Evolutionary conservation across 2,797 vertebrate species (phyloP).

Genomic region (Periparus ater): DNA sequence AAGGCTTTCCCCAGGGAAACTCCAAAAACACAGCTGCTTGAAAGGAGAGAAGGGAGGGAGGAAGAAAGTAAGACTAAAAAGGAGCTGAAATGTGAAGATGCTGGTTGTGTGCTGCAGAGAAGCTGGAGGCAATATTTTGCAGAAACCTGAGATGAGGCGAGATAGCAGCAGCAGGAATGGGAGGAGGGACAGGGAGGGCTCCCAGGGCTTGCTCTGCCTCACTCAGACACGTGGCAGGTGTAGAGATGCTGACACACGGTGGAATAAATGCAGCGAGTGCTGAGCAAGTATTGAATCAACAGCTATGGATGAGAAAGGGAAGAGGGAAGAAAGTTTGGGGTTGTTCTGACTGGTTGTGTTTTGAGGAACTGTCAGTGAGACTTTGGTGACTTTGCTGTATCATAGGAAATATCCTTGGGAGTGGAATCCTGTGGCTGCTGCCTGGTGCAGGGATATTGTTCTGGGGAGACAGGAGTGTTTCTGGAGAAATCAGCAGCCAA

Average conservation of each 20-base stretch:
- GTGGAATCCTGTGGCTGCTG: not conserved
- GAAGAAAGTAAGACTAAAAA: not conserved
- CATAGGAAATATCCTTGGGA: not conserved
- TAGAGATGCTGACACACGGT: not conserved
- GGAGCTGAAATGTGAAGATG: not conserved
- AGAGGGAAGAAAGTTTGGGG: not conserved
- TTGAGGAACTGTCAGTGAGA: not conserved
- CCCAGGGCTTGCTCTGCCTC: not conserved
- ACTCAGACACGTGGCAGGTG: not conserved
- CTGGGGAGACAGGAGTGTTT: not conserved
- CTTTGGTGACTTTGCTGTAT: not conserved
- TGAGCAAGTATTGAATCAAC: not conserved
- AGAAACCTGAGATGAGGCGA: not conserved
- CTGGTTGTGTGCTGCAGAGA: not conserved
- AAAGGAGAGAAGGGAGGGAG: not conserved
- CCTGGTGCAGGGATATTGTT: too few species aligned
- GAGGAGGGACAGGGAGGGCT: not conserved
- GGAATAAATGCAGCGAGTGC: not conserved
- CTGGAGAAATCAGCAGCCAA: not conserved
- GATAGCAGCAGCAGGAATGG: not conserved
- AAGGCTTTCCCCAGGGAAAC: constrained; percentile 59
- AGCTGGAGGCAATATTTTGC: constrained; percentile 1
- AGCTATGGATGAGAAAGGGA: not conserved
- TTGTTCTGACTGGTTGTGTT: not conserved
- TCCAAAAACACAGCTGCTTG: constrained; percentile 53